These are phyloP conservation scores for Grammomys dolichurus DNA, from an alignment of 2,113 vertebrate genomes.

Conservation along the genomic window DNA sequence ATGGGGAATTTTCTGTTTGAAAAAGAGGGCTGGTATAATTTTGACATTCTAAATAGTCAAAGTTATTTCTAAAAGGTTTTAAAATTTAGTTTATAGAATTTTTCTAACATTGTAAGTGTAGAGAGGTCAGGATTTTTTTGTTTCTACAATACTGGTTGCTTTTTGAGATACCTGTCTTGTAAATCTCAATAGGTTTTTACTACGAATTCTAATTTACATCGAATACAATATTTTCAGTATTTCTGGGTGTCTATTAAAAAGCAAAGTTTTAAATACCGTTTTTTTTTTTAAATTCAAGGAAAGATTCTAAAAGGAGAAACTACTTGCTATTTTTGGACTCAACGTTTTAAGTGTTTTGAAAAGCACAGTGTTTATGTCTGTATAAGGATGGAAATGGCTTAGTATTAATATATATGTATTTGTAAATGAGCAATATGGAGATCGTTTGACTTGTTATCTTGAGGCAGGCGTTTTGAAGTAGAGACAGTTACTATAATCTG, in stretches of 20 bases:
- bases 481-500: conserved; percentile 29
- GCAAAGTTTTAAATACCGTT: conserved; percentile 25
- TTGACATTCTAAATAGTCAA: conserved; percentile 32
- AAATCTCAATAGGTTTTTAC: conserved; percentile 31
- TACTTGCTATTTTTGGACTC: conserved; percentile 65
- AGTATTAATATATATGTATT: neutral
- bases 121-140: conserved; percentile 10
- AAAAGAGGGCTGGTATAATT: neutral
- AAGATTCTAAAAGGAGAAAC: conserved; percentile 1
- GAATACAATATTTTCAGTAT: conserved; percentile 42
- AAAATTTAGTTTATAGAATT: conserved; percentile 27
- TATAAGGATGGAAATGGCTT: conserved; percentile 45
- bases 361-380: conserved; percentile 25
- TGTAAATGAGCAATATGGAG: conserved; percentile 22
- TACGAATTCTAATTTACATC: conserved; percentile 2
- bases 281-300: conserved; percentile 33
- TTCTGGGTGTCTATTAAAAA: conserved; percentile 50
- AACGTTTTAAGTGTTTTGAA: conserved; percentile 62
- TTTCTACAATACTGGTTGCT: neutral
- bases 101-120: conserved; percentile 15
- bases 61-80: conserved; percentile 51
- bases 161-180: conserved; percentile 33
- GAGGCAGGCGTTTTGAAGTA: conserved; percentile 57
- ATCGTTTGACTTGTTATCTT: conserved; percentile 10
- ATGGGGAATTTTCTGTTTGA: neutral